A percentile compares a stretch with the other conserved stretches of the same genome.
Evolutionary conservation across 53 echinoderm and acorn worm species (phyloP).

Genomic region (Arbacia lixula): DNA sequence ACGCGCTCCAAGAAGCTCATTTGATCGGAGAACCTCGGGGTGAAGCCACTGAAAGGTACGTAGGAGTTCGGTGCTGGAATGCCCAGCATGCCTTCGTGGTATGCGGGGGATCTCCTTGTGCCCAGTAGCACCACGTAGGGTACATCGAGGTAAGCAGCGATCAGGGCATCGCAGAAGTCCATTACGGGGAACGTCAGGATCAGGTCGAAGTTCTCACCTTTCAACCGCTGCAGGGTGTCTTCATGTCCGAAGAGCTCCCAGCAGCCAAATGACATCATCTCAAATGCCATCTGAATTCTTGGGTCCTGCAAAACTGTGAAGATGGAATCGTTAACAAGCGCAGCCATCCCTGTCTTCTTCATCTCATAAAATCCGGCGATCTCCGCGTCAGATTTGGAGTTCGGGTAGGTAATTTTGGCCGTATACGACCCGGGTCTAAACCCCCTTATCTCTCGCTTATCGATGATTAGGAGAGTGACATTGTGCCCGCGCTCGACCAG

Average conservation of each 20-base stretch:
- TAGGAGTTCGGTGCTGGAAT: slow-evolving; percentile 51
- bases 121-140: slow-evolving; percentile 43
- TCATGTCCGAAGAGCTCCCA: slow-evolving; percentile 32
- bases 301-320: background rate
- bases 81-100: slow-evolving; percentile 38
- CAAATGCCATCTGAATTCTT: background rate
- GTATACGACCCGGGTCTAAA: slow-evolving; percentile 38
- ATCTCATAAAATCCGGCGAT: too few species aligned
- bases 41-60: slow-evolving; percentile 40
- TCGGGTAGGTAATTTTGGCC: slow-evolving; percentile 24
- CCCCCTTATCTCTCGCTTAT: background rate
- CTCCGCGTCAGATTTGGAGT: background rate
- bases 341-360: background rate
- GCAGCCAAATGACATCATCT: slow-evolving; percentile 1
- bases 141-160: slow-evolving; percentile 44
- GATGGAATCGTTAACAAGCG: too few species aligned
- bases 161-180: slow-evolving; percentile 32
- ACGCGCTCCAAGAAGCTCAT: slow-evolving; percentile 57
- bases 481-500: slow-evolving; percentile 50
- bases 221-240: slow-evolving; percentile 8
- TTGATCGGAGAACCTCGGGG: slow-evolving; percentile 9
- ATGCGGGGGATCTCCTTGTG: background rate
- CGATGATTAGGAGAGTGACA: slow-evolving; percentile 52
- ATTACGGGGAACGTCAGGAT: slow-evolving; percentile 9
- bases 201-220: slow-evolving; percentile 30